Evolutionary conservation across 2,888 invertebrate species (phyloP).

Genomic region (Thera britannica): DNA sequence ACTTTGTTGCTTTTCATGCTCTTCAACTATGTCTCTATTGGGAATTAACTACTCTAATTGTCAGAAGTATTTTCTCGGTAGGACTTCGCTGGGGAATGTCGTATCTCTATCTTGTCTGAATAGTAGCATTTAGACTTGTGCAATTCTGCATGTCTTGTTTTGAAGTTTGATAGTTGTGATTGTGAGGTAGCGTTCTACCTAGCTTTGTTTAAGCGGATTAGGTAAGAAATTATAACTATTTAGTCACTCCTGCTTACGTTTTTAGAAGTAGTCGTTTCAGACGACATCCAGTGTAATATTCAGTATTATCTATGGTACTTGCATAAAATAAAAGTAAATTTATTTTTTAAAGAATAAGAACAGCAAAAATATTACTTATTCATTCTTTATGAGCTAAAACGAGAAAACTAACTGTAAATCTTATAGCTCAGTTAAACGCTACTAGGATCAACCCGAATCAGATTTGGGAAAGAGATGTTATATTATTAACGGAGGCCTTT

Average conservation of each 20-base stretch:
- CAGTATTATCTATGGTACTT: too few relatives aligned
- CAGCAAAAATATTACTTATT: too few relatives aligned
- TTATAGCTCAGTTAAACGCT: slow-evolving; percentile 21
- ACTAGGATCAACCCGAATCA: slow-evolving; percentile 40
- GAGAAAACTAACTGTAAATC: slow-evolving; percentile 11
- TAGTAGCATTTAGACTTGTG: slow-evolving; percentile 18
- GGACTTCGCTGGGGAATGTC: slow-evolving; percentile 29
- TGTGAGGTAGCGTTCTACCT: too few relatives aligned
- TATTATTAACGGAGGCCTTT: slow-evolving; percentile 50
- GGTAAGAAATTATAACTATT: too few relatives aligned
- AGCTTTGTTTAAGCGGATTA: too few relatives aligned
- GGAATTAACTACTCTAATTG: slow-evolving; percentile 48
- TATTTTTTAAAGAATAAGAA: too few relatives aligned
- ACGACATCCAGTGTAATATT: too few relatives aligned
- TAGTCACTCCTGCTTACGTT: too few relatives aligned
- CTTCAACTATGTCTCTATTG: slow-evolving; percentile 45
- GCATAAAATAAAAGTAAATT: too few relatives aligned
- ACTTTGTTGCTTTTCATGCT: slow-evolving; percentile 37
- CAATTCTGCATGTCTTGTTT: slow-evolving; percentile 11
- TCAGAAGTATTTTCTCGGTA: slow-evolving; percentile 51
- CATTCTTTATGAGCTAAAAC: too few relatives aligned
- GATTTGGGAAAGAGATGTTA: slow-evolving; percentile 46
- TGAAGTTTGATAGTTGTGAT: slow-evolving; percentile 3
- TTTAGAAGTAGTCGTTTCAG: too few relatives aligned
- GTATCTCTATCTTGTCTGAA: slow-evolving; percentile 20